Evolutionary conservation across 2,888 invertebrate genomes (phyloP).

Genomic region (Steinernema carpocapsae): DNA sequence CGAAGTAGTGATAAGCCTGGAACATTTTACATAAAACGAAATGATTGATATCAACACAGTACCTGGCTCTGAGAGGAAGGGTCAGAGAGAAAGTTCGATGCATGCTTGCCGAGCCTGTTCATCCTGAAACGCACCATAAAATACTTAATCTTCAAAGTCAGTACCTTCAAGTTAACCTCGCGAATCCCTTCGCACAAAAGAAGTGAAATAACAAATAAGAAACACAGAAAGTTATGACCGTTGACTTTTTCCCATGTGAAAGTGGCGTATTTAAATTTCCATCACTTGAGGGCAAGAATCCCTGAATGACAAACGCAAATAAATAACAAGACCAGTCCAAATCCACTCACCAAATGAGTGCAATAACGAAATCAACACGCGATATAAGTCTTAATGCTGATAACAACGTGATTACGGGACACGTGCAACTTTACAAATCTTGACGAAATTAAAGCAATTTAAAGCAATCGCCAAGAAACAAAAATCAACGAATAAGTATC

Average conservation of each 20-base stretch:
- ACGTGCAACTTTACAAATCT: no score
- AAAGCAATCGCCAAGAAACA: no score
- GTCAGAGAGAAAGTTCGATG: slow-evolving; percentile 12
- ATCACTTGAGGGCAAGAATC: neutral
- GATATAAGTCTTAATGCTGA: no score
- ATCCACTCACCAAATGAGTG: no score
- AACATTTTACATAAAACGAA: slow-evolving; percentile 2
- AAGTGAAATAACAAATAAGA: neutral
- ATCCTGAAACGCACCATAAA: neutral
- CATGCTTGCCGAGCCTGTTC: neutral
- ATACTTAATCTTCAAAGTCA: neutral
- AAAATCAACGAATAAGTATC: no score
- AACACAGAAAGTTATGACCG: no score
- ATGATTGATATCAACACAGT: neutral
- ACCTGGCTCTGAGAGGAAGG: neutral
- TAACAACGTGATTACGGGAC: no score
- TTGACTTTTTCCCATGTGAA: no score
- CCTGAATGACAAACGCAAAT: neutral
- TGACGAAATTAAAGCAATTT: no score
- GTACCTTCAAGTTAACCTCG: neutral
- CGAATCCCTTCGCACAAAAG: neutral
- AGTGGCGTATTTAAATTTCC: no score
- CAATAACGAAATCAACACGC: no score
- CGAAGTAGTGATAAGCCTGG: slow-evolving; percentile 51
- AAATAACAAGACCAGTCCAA: no score